Conservation (phyloP, 2,113 vertebrate genomes). For the Cisticola juncidis region DNA sequence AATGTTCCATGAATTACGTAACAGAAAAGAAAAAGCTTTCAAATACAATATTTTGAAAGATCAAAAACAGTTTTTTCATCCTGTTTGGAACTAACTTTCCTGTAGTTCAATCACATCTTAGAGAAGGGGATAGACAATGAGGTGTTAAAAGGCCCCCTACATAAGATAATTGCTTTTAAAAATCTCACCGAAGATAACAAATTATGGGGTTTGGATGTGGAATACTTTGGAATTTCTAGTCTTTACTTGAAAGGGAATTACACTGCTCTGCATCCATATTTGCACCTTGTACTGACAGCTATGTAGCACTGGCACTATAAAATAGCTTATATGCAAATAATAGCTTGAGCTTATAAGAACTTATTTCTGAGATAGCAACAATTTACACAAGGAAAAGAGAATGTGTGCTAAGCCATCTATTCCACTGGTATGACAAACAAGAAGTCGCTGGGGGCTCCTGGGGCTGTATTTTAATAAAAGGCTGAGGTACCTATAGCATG, state of each 20-base stretch:
- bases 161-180: neutral
- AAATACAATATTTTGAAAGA: neutral
- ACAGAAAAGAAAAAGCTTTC: neutral
- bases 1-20: neutral
- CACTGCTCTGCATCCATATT: neutral
- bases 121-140: neutral
- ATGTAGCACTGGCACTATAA: fast-evolving
- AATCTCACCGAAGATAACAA: neutral
- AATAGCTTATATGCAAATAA: neutral
- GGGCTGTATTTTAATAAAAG: neutral
- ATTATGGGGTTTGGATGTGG: fast-evolving
- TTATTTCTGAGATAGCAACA: neutral
- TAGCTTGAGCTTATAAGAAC: neutral
- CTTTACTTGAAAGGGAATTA: neutral
- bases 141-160: neutral
- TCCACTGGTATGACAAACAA: neutral
- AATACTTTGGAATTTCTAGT: neutral
- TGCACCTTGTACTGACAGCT: neutral
- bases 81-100: neutral
- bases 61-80: neutral
- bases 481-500: neutral
- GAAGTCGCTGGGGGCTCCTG: neutral
- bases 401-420: neutral
- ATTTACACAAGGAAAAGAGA: neutral
- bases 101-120: neutral